Conservation (phyloP, 2,888 invertebrate genomes). For the Noctua janthina region DNA sequence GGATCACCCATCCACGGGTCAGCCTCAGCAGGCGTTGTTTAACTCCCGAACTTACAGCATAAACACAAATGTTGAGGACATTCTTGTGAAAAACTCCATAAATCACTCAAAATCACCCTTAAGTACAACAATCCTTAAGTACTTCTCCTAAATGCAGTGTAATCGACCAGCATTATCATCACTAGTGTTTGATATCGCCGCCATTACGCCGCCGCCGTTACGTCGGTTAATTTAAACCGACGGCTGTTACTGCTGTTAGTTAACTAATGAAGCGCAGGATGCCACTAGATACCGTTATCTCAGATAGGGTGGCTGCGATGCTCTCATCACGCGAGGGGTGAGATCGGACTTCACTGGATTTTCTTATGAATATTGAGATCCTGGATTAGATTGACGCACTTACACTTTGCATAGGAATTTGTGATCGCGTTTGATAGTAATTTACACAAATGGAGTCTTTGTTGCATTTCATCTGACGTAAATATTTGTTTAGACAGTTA, state of each 20-base stretch:
- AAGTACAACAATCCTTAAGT: not conserved
- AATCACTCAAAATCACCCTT: not conserved
- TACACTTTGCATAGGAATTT: conserved; percentile 15
- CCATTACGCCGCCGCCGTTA: conserved; percentile 52
- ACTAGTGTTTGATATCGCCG: conserved; percentile 49
- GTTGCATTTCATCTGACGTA: not conserved
- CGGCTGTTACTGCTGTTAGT: conserved; percentile 51
- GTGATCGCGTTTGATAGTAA: not conserved
- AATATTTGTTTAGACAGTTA: not conserved
- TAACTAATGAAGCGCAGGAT: conserved; percentile 66
- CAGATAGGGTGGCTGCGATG: conserved; percentile 35
- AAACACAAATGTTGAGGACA: not conserved
- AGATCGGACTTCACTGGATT: not conserved
- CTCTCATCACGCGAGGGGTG: not conserved
- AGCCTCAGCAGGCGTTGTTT: not conserved
- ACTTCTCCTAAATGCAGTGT: conserved; percentile 28
- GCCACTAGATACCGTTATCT: conserved; percentile 54
- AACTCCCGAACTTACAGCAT: not conserved
- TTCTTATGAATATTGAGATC: conserved; percentile 22
- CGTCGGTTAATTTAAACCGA: conserved; percentile 62
- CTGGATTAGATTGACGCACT: conserved; percentile 4
- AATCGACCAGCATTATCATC: conserved; percentile 55
- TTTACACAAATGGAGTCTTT: not conserved
- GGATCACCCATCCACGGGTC: not conserved
- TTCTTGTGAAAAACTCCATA: not conserved